These are phyloP conservation scores for Encarsia formosa DNA, from an alignment of 2,888 invertebrate genomes.

Conservation along the genomic window DNA sequence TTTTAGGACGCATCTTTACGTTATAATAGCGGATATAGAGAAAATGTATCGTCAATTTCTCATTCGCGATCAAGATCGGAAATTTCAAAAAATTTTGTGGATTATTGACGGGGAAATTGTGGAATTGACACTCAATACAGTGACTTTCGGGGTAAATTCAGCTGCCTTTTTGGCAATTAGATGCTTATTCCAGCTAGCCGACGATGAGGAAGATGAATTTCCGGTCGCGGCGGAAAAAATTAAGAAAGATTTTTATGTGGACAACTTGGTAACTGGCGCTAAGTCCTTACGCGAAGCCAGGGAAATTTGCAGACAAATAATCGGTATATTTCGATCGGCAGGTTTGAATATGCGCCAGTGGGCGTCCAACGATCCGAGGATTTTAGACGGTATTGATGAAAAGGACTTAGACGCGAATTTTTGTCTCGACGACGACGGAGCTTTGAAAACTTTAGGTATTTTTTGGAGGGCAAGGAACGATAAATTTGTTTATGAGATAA, in stretches of 20 bases:
- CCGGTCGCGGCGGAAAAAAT: neutral
- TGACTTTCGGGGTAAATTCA: neutral
- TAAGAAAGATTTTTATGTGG: neutral
- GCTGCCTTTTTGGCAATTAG: neutral
- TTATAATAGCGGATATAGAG: neutral
- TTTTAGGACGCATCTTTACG: neutral
- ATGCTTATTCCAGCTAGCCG: conserved; percentile 4
- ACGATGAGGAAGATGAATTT: neutral
- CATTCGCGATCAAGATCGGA: neutral
- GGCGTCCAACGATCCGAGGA: neutral
- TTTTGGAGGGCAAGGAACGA: neutral
- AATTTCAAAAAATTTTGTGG: conserved; percentile 8
- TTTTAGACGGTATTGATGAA: neutral
- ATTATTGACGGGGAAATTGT: neutral
- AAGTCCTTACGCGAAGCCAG: neutral
- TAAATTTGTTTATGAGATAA: neutral
- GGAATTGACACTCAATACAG: neutral
- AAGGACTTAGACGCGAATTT: neutral
- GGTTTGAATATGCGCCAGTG: neutral
- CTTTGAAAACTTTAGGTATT: conserved; percentile 4
- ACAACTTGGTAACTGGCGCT: neutral
- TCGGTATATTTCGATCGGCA: neutral
- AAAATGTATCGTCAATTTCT: conserved; percentile 6
- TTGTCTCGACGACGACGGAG: neutral
- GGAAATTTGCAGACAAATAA: neutral